These are phyloP conservation scores for Lingula anatina DNA, from an alignment of 2,888 invertebrate species.

Conservation along the genomic window DNA sequence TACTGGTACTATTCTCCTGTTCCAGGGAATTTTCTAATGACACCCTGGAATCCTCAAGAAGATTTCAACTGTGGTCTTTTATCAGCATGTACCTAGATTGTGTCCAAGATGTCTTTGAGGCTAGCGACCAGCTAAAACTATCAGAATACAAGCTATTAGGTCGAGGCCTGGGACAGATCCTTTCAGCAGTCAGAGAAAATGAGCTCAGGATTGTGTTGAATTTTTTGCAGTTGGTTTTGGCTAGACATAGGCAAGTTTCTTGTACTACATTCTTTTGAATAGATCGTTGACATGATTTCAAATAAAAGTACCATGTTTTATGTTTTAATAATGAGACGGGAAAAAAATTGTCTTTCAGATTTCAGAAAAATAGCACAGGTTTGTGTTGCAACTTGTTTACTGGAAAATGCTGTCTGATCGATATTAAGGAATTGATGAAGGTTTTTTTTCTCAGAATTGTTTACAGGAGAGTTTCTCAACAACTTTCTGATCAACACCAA, in stretches of 20 bases:
- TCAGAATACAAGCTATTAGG: constrained; percentile 27
- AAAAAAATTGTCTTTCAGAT: no score
- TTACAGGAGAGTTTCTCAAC: no score
- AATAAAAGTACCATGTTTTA: background rate
- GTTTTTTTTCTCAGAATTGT: no score
- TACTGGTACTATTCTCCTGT: no score
- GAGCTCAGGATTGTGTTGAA: constrained; percentile 19
- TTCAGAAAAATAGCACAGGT: no score
- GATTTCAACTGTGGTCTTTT: constrained; percentile 24
- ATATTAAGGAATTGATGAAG: no score
- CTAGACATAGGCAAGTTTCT: constrained; percentile 20
- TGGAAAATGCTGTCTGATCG: no score
- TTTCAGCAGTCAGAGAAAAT: constrained; percentile 19
- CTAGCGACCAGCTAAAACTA: constrained; percentile 16
- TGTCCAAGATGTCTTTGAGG: constrained; percentile 30
- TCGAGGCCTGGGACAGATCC: no score
- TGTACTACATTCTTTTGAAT: no score
- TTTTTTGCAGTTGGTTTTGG: constrained; percentile 19
- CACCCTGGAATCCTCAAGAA: constrained; percentile 14
- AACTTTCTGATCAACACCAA: no score
- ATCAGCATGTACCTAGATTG: constrained; percentile 27
- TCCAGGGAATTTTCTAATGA: constrained; percentile 22
- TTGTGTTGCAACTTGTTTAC: no score
- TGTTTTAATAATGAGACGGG: no score
- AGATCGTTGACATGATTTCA: background rate